A percentile compares a stretch with the other conserved stretches of the same genome.
Conservation (phyloP, 2,797 vertebrate species). For the Mareca strepera region DNA sequence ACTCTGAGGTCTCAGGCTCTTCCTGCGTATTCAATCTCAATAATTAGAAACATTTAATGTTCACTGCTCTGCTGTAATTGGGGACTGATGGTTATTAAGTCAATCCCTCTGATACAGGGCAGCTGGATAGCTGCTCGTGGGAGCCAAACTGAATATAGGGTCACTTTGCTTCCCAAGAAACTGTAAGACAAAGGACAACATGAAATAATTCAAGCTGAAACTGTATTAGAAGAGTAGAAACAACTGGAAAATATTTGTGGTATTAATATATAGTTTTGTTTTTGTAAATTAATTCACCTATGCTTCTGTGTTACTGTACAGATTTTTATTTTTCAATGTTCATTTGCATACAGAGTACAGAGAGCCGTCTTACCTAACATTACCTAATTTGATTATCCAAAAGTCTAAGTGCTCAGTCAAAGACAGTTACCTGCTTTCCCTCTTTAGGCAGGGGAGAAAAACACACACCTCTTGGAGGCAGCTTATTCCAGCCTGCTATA, state of each 20-base stretch:
- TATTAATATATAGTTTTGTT: neutral
- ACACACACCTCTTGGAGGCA: neutral
- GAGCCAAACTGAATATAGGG: neutral
- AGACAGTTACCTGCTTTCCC: neutral
- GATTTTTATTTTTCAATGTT: neutral
- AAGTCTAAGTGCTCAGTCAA: neutral
- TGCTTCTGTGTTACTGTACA: neutral
- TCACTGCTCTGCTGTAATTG: neutral
- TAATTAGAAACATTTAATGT: neutral
- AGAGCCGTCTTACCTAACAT: neutral
- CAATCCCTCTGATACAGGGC: neutral
- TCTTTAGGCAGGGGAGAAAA: neutral
- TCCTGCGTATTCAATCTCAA: neutral
- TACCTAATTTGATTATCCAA: neutral
- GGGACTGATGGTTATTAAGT: neutral
- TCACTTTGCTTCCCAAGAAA: neutral
- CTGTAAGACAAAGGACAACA: fast-evolving
- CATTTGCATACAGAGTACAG: neutral
- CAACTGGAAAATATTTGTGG: neutral
- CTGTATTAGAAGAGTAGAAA: neutral
- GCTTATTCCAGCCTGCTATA: fast-evolving
- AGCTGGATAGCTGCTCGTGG: neutral
- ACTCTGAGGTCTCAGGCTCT: neutral
- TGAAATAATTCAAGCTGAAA: neutral
- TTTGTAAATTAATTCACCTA: neutral